These are phyloP conservation scores for Gnathonemus echidnorhynchus DNA, from an alignment of 2,113 vertebrate genomes.

Conservation along the genomic window DNA sequence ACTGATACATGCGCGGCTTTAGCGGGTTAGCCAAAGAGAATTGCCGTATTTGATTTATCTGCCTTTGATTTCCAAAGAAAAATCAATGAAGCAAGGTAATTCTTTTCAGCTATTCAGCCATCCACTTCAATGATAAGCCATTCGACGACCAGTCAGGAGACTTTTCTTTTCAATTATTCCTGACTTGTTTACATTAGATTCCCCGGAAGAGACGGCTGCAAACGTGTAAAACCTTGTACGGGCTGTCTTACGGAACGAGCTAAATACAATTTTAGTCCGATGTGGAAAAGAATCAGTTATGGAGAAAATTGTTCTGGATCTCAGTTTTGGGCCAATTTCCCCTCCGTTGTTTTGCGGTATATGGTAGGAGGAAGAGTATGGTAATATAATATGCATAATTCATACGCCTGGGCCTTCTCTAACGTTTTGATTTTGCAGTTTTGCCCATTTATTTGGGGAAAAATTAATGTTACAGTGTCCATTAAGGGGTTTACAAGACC, in stretches of 20 bases:
- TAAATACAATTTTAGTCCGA: conserved; percentile 88
- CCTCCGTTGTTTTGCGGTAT: conserved; percentile 63
- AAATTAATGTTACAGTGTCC: conserved; percentile 72
- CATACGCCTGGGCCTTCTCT: conserved; percentile 67
- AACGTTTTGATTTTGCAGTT: conserved; percentile 70
- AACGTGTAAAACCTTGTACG: conserved; percentile 69
- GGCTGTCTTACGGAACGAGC: conserved; percentile 68
- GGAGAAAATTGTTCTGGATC: conserved; percentile 89
- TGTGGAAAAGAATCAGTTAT: conserved; percentile 84
- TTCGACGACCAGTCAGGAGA: conserved; percentile 73
- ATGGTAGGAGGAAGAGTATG: conserved; percentile 65
- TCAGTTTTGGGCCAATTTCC: conserved; percentile 76
- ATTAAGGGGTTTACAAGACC: conserved; percentile 64
- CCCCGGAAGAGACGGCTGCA: conserved; percentile 59
- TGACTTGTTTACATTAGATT: conserved; percentile 83
- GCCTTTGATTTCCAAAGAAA: conserved; percentile 75
- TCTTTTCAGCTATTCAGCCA: conserved; percentile 74
- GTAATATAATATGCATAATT: conserved; percentile 87
- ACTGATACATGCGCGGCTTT: conserved; percentile 53
- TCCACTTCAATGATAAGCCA: conserved; percentile 72
- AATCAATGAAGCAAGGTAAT: conserved; percentile 94
- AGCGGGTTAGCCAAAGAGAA: conserved; percentile 64
- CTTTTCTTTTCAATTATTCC: conserved; percentile 86
- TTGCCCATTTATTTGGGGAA: conserved; percentile 77
- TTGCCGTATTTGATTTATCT: conserved; percentile 80